Conservation (phyloP, 2,797 vertebrate genomes). For the Rhinogobio ventralis region DNA sequence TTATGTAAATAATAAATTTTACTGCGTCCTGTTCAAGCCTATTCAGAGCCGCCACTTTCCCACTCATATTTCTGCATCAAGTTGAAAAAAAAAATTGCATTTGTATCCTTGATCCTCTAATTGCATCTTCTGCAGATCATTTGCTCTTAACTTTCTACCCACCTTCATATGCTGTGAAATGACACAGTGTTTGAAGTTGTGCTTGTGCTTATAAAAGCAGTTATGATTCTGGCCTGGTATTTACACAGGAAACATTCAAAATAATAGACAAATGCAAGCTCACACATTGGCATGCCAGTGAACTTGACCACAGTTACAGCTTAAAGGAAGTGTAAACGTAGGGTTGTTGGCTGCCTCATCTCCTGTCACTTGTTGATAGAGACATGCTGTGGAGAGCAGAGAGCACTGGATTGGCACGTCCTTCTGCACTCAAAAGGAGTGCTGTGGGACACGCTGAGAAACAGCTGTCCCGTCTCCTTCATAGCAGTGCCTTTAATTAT, state of each 20-base stretch:
- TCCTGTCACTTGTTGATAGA: slow-evolving; percentile 32
- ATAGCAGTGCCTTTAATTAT: slow-evolving; percentile 47
- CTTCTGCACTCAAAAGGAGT: not conserved
- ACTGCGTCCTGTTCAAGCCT: not conserved
- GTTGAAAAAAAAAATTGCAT: not conserved
- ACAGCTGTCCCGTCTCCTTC: slow-evolving; percentile 37
- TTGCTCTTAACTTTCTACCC: not conserved
- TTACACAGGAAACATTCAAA: slow-evolving; percentile 5
- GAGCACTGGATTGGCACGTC: not conserved
- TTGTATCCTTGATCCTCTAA: not conserved
- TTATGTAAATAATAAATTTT: too few species aligned
- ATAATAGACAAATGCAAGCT: slow-evolving; percentile 4
- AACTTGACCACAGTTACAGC: not conserved
- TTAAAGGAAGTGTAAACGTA: not conserved
- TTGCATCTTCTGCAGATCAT: not conserved
- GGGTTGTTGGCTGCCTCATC: slow-evolving; percentile 11
- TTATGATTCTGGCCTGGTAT: not conserved
- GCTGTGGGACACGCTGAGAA: slow-evolving; percentile 37
- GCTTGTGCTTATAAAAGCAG: not conserved
- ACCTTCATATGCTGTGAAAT: not conserved
- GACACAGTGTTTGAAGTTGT: not conserved
- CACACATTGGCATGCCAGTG: not conserved
- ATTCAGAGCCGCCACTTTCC: not conserved
- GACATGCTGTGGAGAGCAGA: slow-evolving; percentile 9
- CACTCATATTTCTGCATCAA: not conserved